Percentiles rank a stretch among this genome's conserved stretches.
Conservation (phyloP, 2,113 vertebrate genomes). For the Origma solitaria region DNA sequence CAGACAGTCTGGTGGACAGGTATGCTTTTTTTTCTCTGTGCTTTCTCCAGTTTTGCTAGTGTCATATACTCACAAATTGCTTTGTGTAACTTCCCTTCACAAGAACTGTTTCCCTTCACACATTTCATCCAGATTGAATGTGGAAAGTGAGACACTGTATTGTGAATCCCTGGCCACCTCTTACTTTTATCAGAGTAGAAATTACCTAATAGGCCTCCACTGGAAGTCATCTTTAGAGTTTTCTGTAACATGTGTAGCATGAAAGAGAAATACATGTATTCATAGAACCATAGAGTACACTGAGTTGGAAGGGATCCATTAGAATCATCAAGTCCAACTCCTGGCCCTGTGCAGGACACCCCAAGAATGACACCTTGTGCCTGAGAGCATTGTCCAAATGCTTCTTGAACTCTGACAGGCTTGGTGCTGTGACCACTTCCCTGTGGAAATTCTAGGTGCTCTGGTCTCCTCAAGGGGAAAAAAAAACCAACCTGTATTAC, state of each 20-base stretch:
- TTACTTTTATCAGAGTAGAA: not conserved
- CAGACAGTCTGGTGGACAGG: constrained; percentile 38
- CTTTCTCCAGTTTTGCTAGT: not conserved
- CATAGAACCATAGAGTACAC: not conserved
- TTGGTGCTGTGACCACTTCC: not conserved
- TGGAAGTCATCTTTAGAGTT: not conserved
- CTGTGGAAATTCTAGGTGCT: not conserved
- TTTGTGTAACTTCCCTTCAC: not conserved
- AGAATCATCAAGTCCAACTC: not conserved
- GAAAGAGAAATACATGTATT: not conserved
- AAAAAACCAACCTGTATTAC: not conserved
- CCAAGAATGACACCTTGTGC: not conserved
- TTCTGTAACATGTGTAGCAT: not conserved
- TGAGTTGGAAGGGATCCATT: not conserved
- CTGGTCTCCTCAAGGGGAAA: not conserved
- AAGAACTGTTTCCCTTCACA: not conserved
- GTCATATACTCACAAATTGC: not conserved
- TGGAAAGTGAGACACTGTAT: not conserved
- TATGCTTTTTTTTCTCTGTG: not conserved
- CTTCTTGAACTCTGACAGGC: not conserved
- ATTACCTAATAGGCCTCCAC: not conserved
- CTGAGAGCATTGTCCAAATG: not conserved
- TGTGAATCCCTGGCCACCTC: not conserved
- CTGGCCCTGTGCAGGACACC: not conserved
- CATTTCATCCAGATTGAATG: not conserved